A percentile compares a stretch with the other conserved stretches of the same genome.
These are phyloP conservation scores for Sisyra nigra DNA, from an alignment of 2,888 invertebrate species.

Conservation along the genomic window DNA sequence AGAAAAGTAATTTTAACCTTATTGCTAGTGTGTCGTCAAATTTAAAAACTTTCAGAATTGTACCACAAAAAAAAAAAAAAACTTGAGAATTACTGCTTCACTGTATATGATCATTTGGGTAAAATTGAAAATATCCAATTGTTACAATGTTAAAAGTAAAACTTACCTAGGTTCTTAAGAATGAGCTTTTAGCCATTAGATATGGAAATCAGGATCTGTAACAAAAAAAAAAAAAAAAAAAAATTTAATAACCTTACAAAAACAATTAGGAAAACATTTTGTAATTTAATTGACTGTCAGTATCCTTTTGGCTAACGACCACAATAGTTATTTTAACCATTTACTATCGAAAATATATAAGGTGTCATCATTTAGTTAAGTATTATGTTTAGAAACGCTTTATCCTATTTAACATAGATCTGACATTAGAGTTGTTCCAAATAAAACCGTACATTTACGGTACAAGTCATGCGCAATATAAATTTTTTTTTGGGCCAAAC, in stretches of 20 bases:
- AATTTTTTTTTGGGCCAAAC: too few species aligned
- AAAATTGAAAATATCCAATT: background rate
- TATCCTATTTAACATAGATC: too few species aligned
- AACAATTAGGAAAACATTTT: background rate
- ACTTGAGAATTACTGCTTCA: too few species aligned
- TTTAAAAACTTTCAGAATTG: too few species aligned
- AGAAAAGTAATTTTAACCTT: too few species aligned
- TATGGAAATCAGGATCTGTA: background rate
- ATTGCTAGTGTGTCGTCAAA: too few species aligned
- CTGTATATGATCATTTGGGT: slow-evolving; percentile 5
- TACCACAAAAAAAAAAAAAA: too few species aligned
- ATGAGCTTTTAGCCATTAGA: too few species aligned
- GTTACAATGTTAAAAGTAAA: background rate
- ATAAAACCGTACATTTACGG: too few species aligned
- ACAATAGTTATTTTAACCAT: slow-evolving; percentile 6
- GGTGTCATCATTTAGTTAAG: background rate
- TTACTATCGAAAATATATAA: background rate
- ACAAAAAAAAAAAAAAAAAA: background rate
- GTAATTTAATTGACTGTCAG: slow-evolving; percentile 7
- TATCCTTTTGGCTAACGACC: slow-evolving; percentile 12
- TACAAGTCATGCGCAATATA: too few species aligned
- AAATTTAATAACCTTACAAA: background rate
- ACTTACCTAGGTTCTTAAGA: background rate
- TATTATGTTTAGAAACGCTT: background rate
- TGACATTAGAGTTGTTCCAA: too few species aligned